Conservation (phyloP, 2,888 invertebrate genomes). For the Phania funesta region DNA sequence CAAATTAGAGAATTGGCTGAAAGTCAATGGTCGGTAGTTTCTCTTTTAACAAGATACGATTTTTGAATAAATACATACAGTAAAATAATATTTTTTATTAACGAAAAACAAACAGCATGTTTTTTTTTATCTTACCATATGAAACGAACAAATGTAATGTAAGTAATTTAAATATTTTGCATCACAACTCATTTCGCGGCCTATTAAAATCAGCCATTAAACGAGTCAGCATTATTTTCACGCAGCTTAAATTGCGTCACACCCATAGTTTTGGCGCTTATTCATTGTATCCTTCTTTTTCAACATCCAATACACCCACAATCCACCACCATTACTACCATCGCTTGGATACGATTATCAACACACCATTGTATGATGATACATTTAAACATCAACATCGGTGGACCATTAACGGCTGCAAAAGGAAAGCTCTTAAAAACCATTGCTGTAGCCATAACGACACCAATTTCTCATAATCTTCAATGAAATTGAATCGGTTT, state of each 20-base stretch:
- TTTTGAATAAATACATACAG: slow-evolving; percentile 27
- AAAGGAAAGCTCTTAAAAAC: slow-evolving; percentile 60
- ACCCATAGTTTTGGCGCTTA: slow-evolving; percentile 63
- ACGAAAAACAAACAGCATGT: not conserved
- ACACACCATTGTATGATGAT: slow-evolving; percentile 61
- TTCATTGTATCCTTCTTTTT: slow-evolving; percentile 35
- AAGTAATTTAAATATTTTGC: slow-evolving; percentile 67
- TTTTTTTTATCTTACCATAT: slow-evolving; percentile 34
- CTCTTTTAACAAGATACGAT: too few relatives aligned
- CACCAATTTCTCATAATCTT: slow-evolving; percentile 66
- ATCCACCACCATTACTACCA: slow-evolving; percentile 39
- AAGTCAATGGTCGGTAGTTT: too few relatives aligned
- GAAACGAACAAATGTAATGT: slow-evolving; percentile 57
- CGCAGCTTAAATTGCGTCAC: slow-evolving; percentile 67
- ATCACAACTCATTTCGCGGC: slow-evolving; percentile 70
- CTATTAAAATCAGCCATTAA: slow-evolving; percentile 69
- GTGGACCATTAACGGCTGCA: slow-evolving; percentile 60
- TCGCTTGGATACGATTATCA: slow-evolving; percentile 46
- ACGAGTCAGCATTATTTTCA: slow-evolving; percentile 67
- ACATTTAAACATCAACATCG: slow-evolving; percentile 62
- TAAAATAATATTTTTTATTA: slow-evolving; percentile 24
- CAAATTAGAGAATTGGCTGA: too few relatives aligned
- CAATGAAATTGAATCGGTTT: slow-evolving; percentile 67
- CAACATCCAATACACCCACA: slow-evolving; percentile 42
- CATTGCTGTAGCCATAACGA: slow-evolving; percentile 64